Base-by-base conservation (phyloP, 2,888 invertebrate genomes). In the Platycheirus albimanus region DNA sequence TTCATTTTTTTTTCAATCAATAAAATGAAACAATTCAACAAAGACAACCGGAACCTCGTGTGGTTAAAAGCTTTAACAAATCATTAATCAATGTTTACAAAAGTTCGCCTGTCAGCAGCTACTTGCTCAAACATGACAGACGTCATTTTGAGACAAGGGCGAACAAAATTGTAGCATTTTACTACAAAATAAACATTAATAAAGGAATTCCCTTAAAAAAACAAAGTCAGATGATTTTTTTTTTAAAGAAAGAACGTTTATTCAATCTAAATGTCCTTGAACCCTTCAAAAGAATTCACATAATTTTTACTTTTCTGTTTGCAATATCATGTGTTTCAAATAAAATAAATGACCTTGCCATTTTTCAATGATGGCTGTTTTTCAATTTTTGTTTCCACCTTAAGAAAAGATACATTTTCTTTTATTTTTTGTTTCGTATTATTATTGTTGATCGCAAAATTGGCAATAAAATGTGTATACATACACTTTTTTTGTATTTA, bases 291-390 rank as follows among this genome's bases (percentile, higher is more conserved):
- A 58, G 3, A 15, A 41, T 24, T 24, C 24, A 24, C 24, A 24
- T 6, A 24, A 4, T 24, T 24, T 24, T 24, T 24, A 24, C 6
- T 24, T 24, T n/a, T 56, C 24, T 33, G 30, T 33, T 33, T 33
- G 24, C 24, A 56, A 56, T 56, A 49, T 41, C 7, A 11, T 38
- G 3, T 41, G 24, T 56, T 56, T 38, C 20, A 36, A 54, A n/a
- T 36, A 13, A 15, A 56, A 56, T 3, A 41, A 24, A 56, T 17
- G 41, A 38, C 58, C 58, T 58, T 58, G 58, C n/a, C 58, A 56
- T 38, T 38, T 56, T 8, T 19, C 38, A 58, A 28, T 41, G 10
- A 56, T 56, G 38, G 1, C 2, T 6, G 13, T 51, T 30, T 58
- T 13, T 20, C 2, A 1, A 15, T 58, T 41, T 15, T 24, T 0